Evolutionary conservation across 2,113 vertebrate species (phyloP).

Genomic region (Galbula dea): DNA sequence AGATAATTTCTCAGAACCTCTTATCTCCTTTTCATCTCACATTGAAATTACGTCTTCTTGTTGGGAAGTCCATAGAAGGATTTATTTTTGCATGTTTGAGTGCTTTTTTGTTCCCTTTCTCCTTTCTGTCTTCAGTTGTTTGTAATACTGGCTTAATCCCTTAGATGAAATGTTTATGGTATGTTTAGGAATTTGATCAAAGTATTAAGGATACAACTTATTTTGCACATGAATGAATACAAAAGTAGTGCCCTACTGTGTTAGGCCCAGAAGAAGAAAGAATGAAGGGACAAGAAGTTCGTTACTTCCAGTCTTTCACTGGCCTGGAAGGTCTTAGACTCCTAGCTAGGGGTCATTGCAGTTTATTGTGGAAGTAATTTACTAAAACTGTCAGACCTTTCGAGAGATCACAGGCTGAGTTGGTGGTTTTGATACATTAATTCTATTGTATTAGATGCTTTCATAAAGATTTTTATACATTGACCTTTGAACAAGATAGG

Average conservation of each 20-base stretch:
- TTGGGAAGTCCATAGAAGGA: not conserved
- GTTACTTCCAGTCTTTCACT: not conserved
- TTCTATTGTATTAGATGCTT: not conserved
- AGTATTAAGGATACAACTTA: not conserved
- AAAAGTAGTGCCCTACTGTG: not conserved
- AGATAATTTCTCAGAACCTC: not conserved
- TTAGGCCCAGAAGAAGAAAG: not conserved
- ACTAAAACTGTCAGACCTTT: not conserved
- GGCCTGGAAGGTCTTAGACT: not conserved
- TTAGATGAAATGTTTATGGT: not conserved
- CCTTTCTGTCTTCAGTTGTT: not conserved
- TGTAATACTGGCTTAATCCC: not conserved
- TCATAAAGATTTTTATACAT: not conserved
- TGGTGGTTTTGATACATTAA: not conserved
- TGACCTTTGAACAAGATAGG: not conserved
- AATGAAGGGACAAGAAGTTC: not conserved
- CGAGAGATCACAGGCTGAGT: not conserved
- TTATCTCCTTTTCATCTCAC: not conserved
- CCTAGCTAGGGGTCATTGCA: not conserved
- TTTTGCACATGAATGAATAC: not conserved
- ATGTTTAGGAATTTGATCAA: not conserved
- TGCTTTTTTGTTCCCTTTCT: not conserved
- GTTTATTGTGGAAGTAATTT: not conserved
- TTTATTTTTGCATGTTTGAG: not conserved
- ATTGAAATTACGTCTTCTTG: not conserved